Base-by-base conservation (phyloP, 2,888 invertebrate species). In the Macaria liturata region DNA sequence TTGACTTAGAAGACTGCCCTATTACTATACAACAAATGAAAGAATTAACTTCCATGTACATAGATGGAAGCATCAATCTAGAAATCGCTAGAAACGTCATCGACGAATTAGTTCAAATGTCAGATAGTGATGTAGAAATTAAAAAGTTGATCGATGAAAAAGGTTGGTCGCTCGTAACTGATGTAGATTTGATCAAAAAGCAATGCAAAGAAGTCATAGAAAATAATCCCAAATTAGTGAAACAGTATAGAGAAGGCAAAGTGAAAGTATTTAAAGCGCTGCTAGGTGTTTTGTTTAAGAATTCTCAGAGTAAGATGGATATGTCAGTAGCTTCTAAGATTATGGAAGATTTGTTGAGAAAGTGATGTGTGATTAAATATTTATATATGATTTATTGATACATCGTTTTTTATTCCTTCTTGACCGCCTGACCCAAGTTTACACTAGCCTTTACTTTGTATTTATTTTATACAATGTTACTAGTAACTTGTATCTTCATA, bases 171-270 rank as follows among this genome's bases (percentile, higher is more conserved):
- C 92, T 95, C 80, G 94, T 96, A 61, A 93, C 86, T 45, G 94
- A 96, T 75, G 82, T 91, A 62, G 74, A 81, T 5, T 88, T 93
- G 76, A 93, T 97, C 61, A 86, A 83, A 52, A 83, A 91, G 64
- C 80, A 94, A 45, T 97, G 97, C 77, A 69, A 80, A 51, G 83
- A 92, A 68, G 91, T 95, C 0, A 81, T 97, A 37, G 77, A 93
- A 9, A 92, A 94, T 61, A 95, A 96, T 83, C 91, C 94, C 8
- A 94, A 95, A 76, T 77, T 95, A 54, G 95, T 95, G 0, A 86
- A 92, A 62, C 91, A 94, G 67, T 96, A 95, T 75, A 94, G 93
- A 77, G 86, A 84, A 7, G 97, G 97, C 4, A 96, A 96, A 84
- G 81, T 79, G 0, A 96, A 95, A 86, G 93, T 94, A 6, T 93